Evolutionary conservation across 1,140 invertebrate species (phyloP).

Genomic region (Brachionus paranguensis): DNA sequence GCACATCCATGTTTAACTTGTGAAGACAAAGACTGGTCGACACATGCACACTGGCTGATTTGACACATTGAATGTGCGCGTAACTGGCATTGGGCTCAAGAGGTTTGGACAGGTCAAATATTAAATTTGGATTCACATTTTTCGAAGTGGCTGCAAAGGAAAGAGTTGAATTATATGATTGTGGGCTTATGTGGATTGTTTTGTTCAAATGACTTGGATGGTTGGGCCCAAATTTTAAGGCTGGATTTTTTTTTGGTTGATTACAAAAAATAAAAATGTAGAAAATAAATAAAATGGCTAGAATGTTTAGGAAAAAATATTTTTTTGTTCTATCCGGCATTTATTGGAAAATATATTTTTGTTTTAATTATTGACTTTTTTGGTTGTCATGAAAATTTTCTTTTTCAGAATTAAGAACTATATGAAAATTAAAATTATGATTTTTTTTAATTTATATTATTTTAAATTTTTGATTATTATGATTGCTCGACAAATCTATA

Average conservation of each 20-base stretch:
- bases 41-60: neutral
- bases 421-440: neutral
- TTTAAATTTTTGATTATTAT: neutral
- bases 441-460: neutral
- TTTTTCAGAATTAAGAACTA: neutral
- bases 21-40: conserved; percentile 9
- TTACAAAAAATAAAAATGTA: neutral
- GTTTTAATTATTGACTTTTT: neutral
- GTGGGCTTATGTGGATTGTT: too few species aligned
- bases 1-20: neutral
- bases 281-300: neutral
- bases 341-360: neutral
- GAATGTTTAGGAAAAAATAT: neutral
- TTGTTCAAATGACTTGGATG: too few species aligned
- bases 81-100: neutral
- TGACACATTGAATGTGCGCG: neutral
- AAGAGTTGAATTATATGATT: too few species aligned
- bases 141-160: too few species aligned
- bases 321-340: neutral
- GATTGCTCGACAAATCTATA: neutral
- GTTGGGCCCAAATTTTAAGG: neutral
- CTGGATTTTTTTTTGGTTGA: neutral
- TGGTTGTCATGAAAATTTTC: neutral
- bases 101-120: neutral
- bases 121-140: neutral